These are phyloP conservation scores for Sarcophaga subvicina DNA, from an alignment of 2,888 invertebrate species.

Conservation along the genomic window DNA sequence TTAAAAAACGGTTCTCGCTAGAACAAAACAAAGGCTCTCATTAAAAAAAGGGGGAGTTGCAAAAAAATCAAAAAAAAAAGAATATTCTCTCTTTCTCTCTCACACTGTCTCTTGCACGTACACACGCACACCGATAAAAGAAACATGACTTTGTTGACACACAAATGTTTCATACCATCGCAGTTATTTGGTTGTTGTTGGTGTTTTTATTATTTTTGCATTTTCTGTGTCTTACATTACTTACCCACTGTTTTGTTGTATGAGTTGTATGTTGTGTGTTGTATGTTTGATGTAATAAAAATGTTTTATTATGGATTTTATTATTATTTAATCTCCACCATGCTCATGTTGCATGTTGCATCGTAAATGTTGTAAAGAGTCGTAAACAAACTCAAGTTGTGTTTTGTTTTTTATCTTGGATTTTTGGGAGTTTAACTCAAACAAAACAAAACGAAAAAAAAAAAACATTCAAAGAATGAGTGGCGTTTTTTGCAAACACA, in stretches of 20 bases:
- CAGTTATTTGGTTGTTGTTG: background rate
- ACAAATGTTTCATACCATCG: conserved; percentile 44
- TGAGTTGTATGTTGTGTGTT: conserved; percentile 36
- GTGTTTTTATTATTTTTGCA: background rate
- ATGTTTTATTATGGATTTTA: conserved; percentile 56
- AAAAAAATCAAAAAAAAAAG: conserved; percentile 30
- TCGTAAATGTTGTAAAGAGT: conserved; percentile 40
- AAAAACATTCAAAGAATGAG: conserved; percentile 24
- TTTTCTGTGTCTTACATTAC: too few relatives aligned
- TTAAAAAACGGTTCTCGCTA: background rate
- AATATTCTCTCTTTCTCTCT: too few relatives aligned
- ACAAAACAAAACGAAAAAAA: background rate
- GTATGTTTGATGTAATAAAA: conserved; percentile 43
- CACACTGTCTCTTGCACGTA: background rate
- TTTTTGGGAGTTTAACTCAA: conserved; percentile 25
- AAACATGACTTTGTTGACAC: conserved; percentile 69
- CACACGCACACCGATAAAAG: conserved; percentile 24
- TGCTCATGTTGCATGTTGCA: conserved; percentile 65
- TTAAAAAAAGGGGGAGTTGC: conserved; percentile 58
- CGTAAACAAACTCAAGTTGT: conserved; percentile 53
- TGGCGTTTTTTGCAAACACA: conserved; percentile 11
- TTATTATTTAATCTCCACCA: conserved; percentile 46
- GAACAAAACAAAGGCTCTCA: conserved; percentile 38
- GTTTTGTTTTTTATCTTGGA: background rate
- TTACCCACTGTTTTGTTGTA: background rate